Evolutionary conservation across 2,888 invertebrate genomes (phyloP), one percentile per base, ranked within the genome.

Genomic region (Conus canariensis): DNA sequence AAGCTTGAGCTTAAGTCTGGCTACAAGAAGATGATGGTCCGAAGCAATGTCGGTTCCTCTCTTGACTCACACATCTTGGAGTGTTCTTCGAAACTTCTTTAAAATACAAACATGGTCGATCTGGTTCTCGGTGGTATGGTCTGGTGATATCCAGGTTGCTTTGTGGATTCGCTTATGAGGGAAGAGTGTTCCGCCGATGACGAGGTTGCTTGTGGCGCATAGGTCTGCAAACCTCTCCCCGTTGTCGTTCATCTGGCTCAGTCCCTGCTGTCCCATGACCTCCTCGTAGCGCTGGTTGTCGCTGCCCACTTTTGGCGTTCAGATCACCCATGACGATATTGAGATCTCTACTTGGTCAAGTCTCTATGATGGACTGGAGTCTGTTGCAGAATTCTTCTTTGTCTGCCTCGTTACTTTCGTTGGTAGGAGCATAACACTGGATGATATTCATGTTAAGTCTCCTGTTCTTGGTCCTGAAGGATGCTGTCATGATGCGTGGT

Each of bases 181-280:
- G 10, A 16, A 64, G 16, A 16, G 10, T 22, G 45, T 9, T 45
- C 25, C 9, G 6, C 30, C 30, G 19, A 82, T 82, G 56, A 82
- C 80, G 16, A 82, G 80, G 30, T 30, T 82, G 45, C 10, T 45
- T 70, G 70, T 70, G 80, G 80, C 30, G 19, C 80, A 82, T 22
- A 82, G 56, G 80, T 82, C 30, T 82, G 80, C 80, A 14, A 82
- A 56, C 19, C 80, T 82, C 80, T 82, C 80, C 19, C 80, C 80
- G 80, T 82, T 82, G 30, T 82, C 80, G 56, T 82, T 82, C 80
- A 30, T 82, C 10, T 25, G 7, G 45, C 80, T 30, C 30, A 80
- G 19, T 9, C 80, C 80, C 25, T 30, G 45, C 45, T 56, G 82
- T 22, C 80, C 30, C 80, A 82, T 82, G 45, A 45, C 45, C 45